These are phyloP conservation scores for Poliocrania exsul DNA, from an alignment of 2,797 vertebrate genomes.

Conservation along the genomic window DNA sequence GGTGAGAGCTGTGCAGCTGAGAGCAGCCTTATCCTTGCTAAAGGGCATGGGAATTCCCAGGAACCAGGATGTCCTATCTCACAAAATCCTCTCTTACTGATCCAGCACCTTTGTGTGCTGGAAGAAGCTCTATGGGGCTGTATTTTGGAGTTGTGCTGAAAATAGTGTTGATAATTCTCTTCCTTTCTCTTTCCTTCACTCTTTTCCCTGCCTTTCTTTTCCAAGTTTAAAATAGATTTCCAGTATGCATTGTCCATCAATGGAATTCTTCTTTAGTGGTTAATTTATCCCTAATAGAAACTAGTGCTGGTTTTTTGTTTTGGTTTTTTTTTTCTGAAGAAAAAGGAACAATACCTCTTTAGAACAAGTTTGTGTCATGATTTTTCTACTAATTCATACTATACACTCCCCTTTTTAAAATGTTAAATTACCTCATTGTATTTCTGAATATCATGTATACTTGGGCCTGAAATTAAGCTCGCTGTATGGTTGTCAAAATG, in stretches of 20 bases:
- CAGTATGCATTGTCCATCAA: slow-evolving; percentile 62
- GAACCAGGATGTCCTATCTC: background rate
- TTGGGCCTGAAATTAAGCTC: slow-evolving; percentile 77
- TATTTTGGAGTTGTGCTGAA: background rate
- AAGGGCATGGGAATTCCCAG: background rate
- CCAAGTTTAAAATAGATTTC: slow-evolving; percentile 69
- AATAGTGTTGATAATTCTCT: background rate
- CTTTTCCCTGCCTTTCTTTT: slow-evolving; percentile 40
- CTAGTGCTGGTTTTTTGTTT: background rate
- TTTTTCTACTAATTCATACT: slow-evolving; percentile 79
- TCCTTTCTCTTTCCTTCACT: background rate
- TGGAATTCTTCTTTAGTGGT: slow-evolving; percentile 70
- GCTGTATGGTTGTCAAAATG: slow-evolving; percentile 77
- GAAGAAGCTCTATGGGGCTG: background rate
- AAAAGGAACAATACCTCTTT: slow-evolving; percentile 80
- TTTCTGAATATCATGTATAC: slow-evolving; percentile 77
- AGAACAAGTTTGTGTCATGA: slow-evolving; percentile 78
- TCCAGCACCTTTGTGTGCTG: background rate
- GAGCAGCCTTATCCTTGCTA: background rate
- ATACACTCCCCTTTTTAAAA: slow-evolving; percentile 74
- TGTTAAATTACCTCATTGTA: slow-evolving; percentile 82
- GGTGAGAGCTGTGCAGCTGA: background rate
- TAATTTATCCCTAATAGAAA: slow-evolving; percentile 80
- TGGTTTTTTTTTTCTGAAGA: slow-evolving; percentile 55
- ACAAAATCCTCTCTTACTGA: background rate